Evolutionary conservation across 1,140 invertebrate genomes (phyloP), one percentile per base, ranked within the genome.

Genomic region (Dolichoris vasculosae): DNA sequence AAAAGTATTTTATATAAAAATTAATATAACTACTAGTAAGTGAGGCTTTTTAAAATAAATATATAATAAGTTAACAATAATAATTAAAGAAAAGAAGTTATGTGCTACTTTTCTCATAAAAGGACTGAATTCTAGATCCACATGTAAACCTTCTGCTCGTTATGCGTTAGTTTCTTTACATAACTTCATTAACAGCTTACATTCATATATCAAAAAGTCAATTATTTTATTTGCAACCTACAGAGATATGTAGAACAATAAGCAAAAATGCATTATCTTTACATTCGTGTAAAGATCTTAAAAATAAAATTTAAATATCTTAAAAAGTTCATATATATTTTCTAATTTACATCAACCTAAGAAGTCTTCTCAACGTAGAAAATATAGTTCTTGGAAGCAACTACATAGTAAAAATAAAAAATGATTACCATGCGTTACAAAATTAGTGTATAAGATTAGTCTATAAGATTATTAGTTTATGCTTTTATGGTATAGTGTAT

Each of bases 61-160:
- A 40, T 0, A 40, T 20, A 20, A 71, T 71, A 71, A 71, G 40
- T 40, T 46, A 35, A 38, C 38, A 30, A n/a, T 20, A 38, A 23
- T 83, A 83, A 67, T 64, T 71, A 83, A 77, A 84, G 75, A 84
- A 78, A 84, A 43, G 32, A 78, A 84, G 30, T 51, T 75, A 40
- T 43, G 75, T 26, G 63, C 75, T 40, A 84, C 71, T 83, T 83
- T 83, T 32, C 40, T n/a, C 71, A 63, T 32, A 84, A 76, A 83
- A 83, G 82, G 55, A 64, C n/a, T 30, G 48, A 71, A 75, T n/a
- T 32, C n/a, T 76, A n/a, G 2, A 9, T 38, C 1, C 0, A 32
- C 46, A 17, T 48, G 30, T 40, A 43, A n/a, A 30, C 51, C 4
- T 26, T 11, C 23, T 9, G 38, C 23, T 8, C 73, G 32, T 75